phyloP scores from a whole-genome alignment of 2,797 vertebrate genomes.

The Molothrus aeneus region DNA sequence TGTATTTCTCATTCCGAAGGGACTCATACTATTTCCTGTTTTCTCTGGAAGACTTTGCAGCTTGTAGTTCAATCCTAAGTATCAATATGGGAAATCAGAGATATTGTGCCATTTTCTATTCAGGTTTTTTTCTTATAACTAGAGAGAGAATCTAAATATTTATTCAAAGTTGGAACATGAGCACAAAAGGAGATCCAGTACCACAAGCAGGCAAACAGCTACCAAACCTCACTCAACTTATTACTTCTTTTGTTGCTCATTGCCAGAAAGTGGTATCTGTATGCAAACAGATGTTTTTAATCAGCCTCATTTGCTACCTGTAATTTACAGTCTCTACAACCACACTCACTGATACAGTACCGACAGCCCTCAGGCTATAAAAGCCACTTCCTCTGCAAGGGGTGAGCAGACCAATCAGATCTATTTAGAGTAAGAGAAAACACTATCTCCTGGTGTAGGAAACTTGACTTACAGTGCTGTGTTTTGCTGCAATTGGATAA shows the following conservation, averaged over 20 bases:
- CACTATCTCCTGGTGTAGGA: neutral
- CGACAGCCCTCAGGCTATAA: neutral
- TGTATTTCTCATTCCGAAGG: neutral
- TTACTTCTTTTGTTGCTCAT: neutral
- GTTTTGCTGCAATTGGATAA: neutral
- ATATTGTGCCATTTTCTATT: neutral
- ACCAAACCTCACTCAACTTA: neutral
- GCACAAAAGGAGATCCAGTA: neutral
- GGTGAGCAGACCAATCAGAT: neutral
- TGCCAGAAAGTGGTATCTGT: neutral
- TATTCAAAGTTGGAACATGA: neutral
- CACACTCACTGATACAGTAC: neutral
- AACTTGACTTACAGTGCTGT: neutral
- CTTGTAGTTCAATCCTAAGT: neutral
- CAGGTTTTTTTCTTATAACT: neutral
- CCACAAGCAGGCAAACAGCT: neutral
- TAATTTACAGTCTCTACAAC: neutral
- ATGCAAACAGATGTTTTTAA: neutral
- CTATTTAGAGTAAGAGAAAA: neutral
- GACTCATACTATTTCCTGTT: neutral
- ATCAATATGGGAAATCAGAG: neutral
- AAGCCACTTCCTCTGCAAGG: neutral
- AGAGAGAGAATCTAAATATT: neutral
- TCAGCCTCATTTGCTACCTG: neutral
- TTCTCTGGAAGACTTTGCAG: neutral